Percentiles rank a stretch among this genome's conserved stretches.
phyloP scores from a whole-genome alignment of 2,888 invertebrate genomes.

The Eudasyphora cyanicolor region DNA sequence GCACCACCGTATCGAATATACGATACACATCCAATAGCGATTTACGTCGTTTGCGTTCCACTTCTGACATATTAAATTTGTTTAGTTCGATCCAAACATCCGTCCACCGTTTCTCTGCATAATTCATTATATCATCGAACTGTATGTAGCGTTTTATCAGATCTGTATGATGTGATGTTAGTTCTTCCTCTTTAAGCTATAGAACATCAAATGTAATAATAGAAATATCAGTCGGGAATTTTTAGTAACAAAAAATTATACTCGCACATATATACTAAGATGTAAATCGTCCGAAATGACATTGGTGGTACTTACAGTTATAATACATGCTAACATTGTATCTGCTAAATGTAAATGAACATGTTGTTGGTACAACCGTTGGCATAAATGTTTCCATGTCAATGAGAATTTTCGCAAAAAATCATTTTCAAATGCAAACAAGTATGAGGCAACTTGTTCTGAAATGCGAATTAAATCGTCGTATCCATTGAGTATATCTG shows the following conservation, averaged over 20 bases:
- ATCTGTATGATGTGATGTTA: slow-evolving; percentile 76
- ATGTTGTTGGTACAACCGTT: slow-evolving; percentile 84
- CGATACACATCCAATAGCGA: slow-evolving; percentile 76
- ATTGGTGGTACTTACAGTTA: slow-evolving; percentile 78
- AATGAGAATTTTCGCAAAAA: slow-evolving; percentile 84
- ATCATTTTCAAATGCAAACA: slow-evolving; percentile 83
- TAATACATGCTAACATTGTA: slow-evolving; percentile 82
- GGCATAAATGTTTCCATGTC: slow-evolving; percentile 86
- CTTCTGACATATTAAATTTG: slow-evolving; percentile 77
- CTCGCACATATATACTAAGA: too few relatives aligned
- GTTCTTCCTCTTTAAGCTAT: slow-evolving; percentile 76
- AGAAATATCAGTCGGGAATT: neutral
- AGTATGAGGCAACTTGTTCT: slow-evolving; percentile 82
- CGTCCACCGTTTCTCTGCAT: slow-evolving; percentile 81
- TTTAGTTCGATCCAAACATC: slow-evolving; percentile 79
- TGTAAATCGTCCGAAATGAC: too few relatives aligned
- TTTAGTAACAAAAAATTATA: too few relatives aligned
- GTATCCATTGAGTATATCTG: slow-evolving; percentile 84
- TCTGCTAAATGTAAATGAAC: slow-evolving; percentile 81
- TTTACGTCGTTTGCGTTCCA: slow-evolving; percentile 76
- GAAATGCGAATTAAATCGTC: slow-evolving; percentile 84
- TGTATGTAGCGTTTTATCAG: slow-evolving; percentile 81
- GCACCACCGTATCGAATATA: slow-evolving; percentile 77
- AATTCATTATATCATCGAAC: slow-evolving; percentile 83
- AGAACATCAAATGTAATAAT: neutral